These are phyloP conservation scores for Hesperophylax magnus DNA, from an alignment of 1,140 invertebrate genomes.

Conservation along the genomic window DNA sequence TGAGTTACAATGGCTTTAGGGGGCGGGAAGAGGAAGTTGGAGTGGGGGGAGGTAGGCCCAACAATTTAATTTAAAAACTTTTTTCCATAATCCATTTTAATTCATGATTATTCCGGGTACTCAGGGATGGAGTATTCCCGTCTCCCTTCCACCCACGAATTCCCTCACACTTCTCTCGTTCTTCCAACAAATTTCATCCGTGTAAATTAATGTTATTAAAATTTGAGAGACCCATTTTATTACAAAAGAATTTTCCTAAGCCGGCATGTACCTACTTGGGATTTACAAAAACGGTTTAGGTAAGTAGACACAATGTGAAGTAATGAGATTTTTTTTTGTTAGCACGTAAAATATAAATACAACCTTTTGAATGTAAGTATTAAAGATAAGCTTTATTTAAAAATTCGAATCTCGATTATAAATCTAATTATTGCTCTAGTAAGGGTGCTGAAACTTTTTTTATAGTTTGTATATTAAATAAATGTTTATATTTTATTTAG, in stretches of 20 bases:
- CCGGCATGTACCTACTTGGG: constrained; percentile 3
- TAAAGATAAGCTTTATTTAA: no score
- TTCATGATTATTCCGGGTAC: constrained; percentile 46
- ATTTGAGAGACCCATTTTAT: constrained; percentile 43
- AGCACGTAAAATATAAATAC: no score
- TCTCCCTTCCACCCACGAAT: constrained; percentile 1
- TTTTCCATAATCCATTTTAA: constrained; percentile 52
- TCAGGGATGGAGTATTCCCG: constrained; percentile 12
- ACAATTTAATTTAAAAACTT: constrained; percentile 52
- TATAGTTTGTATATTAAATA: no score
- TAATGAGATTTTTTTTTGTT: no score
- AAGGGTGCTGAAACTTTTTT: no score
- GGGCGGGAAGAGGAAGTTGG: background rate
- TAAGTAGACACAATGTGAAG: no score
- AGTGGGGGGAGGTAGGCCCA: background rate
- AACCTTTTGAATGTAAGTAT: no score
- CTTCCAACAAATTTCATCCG: constrained; percentile 31
- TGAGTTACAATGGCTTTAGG: background rate
- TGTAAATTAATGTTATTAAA: constrained; percentile 50
- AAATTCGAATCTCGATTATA: no score
- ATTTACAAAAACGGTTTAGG: no score
- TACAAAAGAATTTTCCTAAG: constrained; percentile 39
- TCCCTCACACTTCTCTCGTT: background rate
- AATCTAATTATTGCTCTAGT: no score
- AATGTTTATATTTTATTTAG: no score